A percentile compares a stretch with the other conserved stretches of the same genome.
phyloP scores from a whole-genome alignment of 2,888 invertebrate genomes.

The Mystacides longicornis region DNA sequence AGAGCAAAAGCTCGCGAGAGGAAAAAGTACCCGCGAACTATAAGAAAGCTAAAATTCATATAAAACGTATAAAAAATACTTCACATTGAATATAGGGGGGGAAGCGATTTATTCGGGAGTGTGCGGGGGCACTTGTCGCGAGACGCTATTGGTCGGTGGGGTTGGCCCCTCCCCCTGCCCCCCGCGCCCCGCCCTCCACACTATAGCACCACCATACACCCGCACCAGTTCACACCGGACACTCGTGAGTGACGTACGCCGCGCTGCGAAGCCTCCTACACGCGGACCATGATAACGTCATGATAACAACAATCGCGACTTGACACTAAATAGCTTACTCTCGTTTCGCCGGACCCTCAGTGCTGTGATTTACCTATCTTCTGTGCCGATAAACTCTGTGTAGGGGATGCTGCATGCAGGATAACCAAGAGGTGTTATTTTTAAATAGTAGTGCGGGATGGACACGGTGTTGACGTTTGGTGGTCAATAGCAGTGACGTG shows the following conservation, averaged over 20 bases:
- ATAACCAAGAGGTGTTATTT: too few species aligned
- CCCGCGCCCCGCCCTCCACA: constrained; percentile 32
- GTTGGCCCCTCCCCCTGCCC: constrained; percentile 35
- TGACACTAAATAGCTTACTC: too few species aligned
- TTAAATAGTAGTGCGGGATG: too few species aligned
- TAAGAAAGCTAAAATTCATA: constrained; percentile 26
- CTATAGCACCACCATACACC: constrained; percentile 17
- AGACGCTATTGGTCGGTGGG: constrained; percentile 34
- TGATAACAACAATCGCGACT: constrained; percentile 5
- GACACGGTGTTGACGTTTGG: too few species aligned
- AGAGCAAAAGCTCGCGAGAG: constrained; percentile 28
- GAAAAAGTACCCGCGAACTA: constrained; percentile 25
- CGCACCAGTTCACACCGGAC: constrained; percentile 32
- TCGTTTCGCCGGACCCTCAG: too few species aligned
- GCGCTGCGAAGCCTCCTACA: constrained; percentile 8
- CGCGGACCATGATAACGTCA: constrained; percentile 3
- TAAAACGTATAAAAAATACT: constrained; percentile 28
- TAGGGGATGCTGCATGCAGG: too few species aligned
- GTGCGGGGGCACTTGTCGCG: constrained; percentile 29
- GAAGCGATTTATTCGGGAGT: constrained; percentile 31
- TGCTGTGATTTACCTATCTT: too few species aligned
- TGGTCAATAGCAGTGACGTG: too few species aligned
- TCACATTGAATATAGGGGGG: constrained; percentile 28
- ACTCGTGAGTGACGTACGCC: constrained; percentile 41
- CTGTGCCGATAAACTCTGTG: too few species aligned